Conservation (phyloP, 2,113 vertebrate species). For the Entomyzon cyanotis region DNA sequence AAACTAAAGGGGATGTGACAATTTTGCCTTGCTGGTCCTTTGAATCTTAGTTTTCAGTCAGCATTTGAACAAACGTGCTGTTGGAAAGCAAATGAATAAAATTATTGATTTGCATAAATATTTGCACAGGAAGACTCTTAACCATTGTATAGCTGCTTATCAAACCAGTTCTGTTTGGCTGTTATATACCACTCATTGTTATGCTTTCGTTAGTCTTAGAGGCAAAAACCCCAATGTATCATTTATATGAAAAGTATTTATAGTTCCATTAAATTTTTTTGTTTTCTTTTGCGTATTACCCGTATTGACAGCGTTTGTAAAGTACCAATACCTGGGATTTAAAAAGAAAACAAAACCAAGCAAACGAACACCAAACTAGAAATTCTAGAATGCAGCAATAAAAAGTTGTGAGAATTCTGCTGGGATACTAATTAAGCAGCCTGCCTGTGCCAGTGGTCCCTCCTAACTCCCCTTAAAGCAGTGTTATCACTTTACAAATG, state of each 20-base stretch:
- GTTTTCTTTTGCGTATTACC: neutral
- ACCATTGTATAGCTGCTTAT: neutral
- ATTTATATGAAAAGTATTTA: neutral
- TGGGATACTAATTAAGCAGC: neutral
- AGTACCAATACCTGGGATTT: neutral
- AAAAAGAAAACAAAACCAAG: no score
- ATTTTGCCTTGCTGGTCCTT: neutral
- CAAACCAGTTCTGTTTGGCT: neutral
- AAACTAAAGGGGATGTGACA: neutral
- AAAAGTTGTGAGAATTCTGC: neutral
- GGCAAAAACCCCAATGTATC: neutral
- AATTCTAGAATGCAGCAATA: neutral
- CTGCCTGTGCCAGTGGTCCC: fast-evolving
- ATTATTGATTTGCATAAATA: neutral
- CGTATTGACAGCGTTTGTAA: neutral
- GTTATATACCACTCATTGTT: neutral
- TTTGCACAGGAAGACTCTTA: neutral
- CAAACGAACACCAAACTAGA: neutral
- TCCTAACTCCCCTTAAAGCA: neutral
- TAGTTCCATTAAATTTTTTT: neutral
- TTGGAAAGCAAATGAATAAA: neutral
- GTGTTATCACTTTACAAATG: fast-evolving
- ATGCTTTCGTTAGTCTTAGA: neutral
- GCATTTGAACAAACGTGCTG: neutral
- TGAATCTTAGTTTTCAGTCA: neutral